Evolutionary conservation across 2,888 invertebrate species (phyloP), one percentile per base, ranked within the genome.

Genomic region (Quadriops clusia): DNA sequence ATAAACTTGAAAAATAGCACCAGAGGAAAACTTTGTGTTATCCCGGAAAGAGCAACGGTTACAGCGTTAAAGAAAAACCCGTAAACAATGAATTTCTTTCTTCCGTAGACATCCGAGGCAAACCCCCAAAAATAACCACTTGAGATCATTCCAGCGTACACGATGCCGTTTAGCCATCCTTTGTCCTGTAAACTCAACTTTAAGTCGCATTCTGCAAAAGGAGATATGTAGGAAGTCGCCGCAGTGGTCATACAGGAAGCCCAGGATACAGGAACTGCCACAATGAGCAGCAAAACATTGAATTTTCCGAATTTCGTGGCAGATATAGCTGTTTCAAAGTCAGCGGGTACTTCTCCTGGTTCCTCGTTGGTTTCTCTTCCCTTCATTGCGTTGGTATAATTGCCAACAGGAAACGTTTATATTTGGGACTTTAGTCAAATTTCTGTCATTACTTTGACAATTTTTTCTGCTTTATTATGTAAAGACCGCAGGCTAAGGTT

Each of bases 91-190:
- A 83, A 67, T 46, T 70, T 70, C 40, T 69, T 70, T 36, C 79
- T 64, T 6, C 82, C 83, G 36, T 77, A 65, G 0, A 76, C 76
- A 49, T 84, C 84, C 1, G 80, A 77, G 5, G 82, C 53, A 49
- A 74, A 80, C 1, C 84, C 83, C 84, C 85, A 85, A 3, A 80
- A 41, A 51, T 80, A 68, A 1, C 78, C 77, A 16, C 81, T 79
- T 1, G 71, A 65, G 43, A 79, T 74, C 78, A 84, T 84, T 10
- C 81, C 84, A 47, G 72, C 67, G 56, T 79, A 82, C 4, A 77
- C 72, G 40, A 74, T 69, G 2, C 76, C 74, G 34, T 74, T 73
- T 5, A 82, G 56, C 0, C 73, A 60, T 1, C 82, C 82, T 63
- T 80, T 79, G 28, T 78, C 70, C 10, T 75, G 47, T 6, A 74